Evolutionary conservation across 2,888 invertebrate species (phyloP), one percentile per base, ranked within the genome.

Genomic region (Eupithecia insigniata): DNA sequence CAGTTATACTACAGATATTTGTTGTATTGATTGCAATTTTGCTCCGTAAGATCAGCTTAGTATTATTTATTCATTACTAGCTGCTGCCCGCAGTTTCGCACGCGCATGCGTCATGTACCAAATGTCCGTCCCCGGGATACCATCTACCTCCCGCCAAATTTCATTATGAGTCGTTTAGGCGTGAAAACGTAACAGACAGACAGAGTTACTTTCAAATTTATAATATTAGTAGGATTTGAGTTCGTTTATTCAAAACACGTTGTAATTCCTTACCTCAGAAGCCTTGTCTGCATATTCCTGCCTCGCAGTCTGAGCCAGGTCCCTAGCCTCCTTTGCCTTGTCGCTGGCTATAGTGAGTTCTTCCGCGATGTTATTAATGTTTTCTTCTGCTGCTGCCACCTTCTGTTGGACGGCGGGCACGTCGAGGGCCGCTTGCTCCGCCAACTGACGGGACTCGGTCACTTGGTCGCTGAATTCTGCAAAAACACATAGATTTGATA

Each of bases 401-500:
- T 97, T 96, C 70, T 94, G 89, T 83, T 97, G 95, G 71, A 99
- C 98, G 74, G 96, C 95, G 0, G 96, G 96, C 26, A 99, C 96
- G 75, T 96, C 96, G 75, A 95, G 89, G 18, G 98, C 90, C 0
- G 99, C 98, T 75, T 97, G 95, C 61, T 96, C 95, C 0, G 99
- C 99, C 78, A 96, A 96, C 66, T 96, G 95, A 73, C 97, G 97
- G 73, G 98, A 98, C 77, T 96, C 96, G 79, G 97, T 96, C 0
- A 99, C 98, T 90, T 98, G 96, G 72, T 97, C 96, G 87, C 99
- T 98, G 93, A 99, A 99, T 86, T 97, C 97, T 97, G 83, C 5
- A 39, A 28, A 1, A 28, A 16, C 2, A 43, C 7, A 14, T n/a
- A 55, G 55, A 39, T 39, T 14, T 14, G 14, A 43, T 43, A 3